phyloP scores from a whole-genome alignment of 2,113 vertebrate genomes.

The Eulemur rufifrons region DNA sequence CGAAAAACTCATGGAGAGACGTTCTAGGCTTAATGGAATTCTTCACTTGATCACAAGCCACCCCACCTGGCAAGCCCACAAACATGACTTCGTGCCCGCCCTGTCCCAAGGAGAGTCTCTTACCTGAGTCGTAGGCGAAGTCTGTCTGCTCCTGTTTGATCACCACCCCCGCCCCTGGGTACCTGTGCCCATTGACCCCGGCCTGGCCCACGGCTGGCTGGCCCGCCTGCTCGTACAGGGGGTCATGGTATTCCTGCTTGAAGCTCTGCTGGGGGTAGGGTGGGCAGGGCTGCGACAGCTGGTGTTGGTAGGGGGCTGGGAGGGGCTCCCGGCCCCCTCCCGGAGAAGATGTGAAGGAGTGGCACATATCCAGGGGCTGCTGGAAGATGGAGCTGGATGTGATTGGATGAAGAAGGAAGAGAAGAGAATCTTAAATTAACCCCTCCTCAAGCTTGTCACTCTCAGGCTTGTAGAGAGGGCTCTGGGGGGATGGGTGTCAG shows the following conservation, averaged over 20 bases:
- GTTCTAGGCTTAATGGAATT: not conserved
- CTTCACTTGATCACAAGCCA: not conserved
- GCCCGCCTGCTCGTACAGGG: conserved; percentile 86
- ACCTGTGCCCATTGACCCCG: conserved; percentile 81
- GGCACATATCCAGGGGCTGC: conserved; percentile 89
- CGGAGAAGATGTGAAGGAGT: conserved; percentile 88
- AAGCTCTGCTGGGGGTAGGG: conserved; percentile 93
- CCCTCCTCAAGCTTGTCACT: not conserved
- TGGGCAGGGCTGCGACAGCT: conserved; percentile 90
- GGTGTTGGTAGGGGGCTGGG: conserved; percentile 85
- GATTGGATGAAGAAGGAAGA: conserved; percentile 32
- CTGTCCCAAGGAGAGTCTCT: conserved; percentile 55
- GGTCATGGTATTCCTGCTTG: conserved; percentile 95
- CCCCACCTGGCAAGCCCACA: not conserved
- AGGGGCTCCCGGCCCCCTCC: conserved; percentile 88
- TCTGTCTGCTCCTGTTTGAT: conserved; percentile 96
- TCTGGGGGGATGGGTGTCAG: not conserved
- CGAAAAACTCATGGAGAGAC: not conserved
- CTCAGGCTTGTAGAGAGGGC: not conserved
- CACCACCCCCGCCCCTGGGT: conserved; percentile 89
- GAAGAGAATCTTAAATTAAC: not conserved
- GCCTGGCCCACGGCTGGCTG: conserved; percentile 76
- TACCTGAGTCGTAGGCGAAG: conserved; percentile 93
- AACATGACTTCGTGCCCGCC: not conserved
- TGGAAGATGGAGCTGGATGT: conserved; percentile 87